Conservation (phyloP, 2,113 vertebrate species). For the Brachionichthys hirsutus region DNA sequence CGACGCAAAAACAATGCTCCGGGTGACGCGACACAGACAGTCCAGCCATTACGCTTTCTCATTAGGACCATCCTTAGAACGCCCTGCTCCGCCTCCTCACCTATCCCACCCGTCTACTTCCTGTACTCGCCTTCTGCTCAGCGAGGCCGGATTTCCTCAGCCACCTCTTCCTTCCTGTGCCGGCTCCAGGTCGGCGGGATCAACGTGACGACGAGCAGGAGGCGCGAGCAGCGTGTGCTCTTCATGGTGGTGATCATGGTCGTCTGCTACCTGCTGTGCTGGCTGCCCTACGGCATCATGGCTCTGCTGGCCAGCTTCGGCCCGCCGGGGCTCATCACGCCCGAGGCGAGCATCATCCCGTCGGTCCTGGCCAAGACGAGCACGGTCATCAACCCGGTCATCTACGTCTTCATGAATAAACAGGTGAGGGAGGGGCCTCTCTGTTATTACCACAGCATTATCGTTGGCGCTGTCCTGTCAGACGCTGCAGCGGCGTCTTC, state of each 20-base stretch:
- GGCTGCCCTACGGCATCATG: slow-evolving; percentile 80
- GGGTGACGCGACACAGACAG: no score
- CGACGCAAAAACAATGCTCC: no score
- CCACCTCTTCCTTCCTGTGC: not conserved
- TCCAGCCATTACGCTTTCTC: no score
- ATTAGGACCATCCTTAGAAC: no score
- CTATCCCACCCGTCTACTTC: no score
- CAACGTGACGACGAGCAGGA: slow-evolving; percentile 58
- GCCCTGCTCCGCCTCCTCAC: no score
- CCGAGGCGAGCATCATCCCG: slow-evolving; percentile 78
- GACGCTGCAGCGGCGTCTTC: no score
- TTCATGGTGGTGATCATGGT: slow-evolving; percentile 81
- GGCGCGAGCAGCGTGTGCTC: slow-evolving; percentile 72
- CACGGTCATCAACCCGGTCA: slow-evolving; percentile 80
- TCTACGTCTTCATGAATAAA: slow-evolving; percentile 84
- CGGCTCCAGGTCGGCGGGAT: slow-evolving; percentile 64
- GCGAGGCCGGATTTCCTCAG: no score
- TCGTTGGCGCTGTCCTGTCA: no score
- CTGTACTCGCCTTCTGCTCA: not conserved
- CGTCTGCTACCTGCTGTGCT: slow-evolving; percentile 81
- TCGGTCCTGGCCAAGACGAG: slow-evolving; percentile 81
- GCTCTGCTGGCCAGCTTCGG: slow-evolving; percentile 79
- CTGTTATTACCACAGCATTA: no score
- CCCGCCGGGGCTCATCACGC: slow-evolving; percentile 66
- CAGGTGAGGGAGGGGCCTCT: slow-evolving; percentile 74